phyloP scores from a whole-genome alignment of 1,140 invertebrate species.

The Brachionus angularis region DNA sequence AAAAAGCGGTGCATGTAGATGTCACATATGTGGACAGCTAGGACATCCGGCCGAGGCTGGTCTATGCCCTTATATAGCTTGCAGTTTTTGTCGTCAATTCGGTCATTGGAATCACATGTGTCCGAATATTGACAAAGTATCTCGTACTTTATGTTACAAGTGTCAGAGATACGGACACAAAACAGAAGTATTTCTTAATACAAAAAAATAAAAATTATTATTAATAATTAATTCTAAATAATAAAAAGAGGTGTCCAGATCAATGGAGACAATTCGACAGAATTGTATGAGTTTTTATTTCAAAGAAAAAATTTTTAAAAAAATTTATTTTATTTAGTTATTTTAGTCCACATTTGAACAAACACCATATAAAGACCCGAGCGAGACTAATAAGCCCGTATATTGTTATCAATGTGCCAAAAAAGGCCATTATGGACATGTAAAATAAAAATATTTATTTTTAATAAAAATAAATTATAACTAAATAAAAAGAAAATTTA shows the following conservation, averaged over 20 bases:
- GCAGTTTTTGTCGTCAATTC: constrained; percentile 41
- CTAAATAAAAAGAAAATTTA: background rate
- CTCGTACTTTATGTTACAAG: constrained; percentile 24
- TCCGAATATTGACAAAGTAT: constrained; percentile 42
- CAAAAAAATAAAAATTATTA: too few species aligned
- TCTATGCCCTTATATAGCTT: constrained; percentile 14
- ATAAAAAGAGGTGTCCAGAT: constrained; percentile 42
- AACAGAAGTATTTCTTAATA: background rate
- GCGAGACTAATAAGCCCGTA: constrained; percentile 24
- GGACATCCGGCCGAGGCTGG: constrained; percentile 41
- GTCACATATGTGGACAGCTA: constrained; percentile 37
- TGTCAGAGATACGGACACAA: constrained; percentile 38
- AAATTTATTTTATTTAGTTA: background rate
- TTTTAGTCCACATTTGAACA: constrained; percentile 21
- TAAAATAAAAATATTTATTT: background rate
- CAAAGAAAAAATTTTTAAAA: background rate
- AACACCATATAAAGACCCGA: constrained; percentile 26
- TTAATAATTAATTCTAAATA: background rate
- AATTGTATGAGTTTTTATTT: background rate
- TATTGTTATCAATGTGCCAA: constrained; percentile 43
- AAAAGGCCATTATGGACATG: constrained; percentile 39
- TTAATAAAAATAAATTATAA: background rate
- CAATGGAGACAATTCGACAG: constrained; percentile 43
- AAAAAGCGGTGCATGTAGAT: constrained; percentile 41
- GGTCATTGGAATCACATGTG: constrained; percentile 44